Base-by-base conservation (phyloP, 2,113 vertebrate species). In the Casuarius casuarius region DNA sequence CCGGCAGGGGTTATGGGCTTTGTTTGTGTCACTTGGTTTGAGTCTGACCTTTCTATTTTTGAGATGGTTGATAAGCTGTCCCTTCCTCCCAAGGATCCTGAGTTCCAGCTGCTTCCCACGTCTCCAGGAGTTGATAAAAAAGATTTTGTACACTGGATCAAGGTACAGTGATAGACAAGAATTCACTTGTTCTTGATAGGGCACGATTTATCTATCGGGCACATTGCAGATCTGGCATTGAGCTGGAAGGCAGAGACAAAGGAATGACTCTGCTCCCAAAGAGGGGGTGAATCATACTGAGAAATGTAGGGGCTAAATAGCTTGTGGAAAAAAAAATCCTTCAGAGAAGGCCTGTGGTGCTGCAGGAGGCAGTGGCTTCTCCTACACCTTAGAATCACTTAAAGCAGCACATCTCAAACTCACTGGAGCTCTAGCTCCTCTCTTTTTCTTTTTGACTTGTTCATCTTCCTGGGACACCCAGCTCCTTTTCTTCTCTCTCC, bases 11-110 rank as follows among this genome's bases (percentile, higher is more conserved):
- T 67, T 77, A 38, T 20, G 44, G 28, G 48, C 62, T 90, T 85
- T 82, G 65, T 85, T 76, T 95, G 80, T 51, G 29, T 87, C 59
- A 29, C 59, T 87, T 38, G 42, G 15, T 78, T 89, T 1, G 7
- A 95, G 35, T 18, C 84, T 84, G 49, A 91, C 80, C 46, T 87
- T 94, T 91, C 67, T 81, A 3, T 56, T 95, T 94, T 86, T 89
- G 68, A 92, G 51, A 77, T 0, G 9, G 21, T 21, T 90, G 51
- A 77, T 81, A 54, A 19, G 23, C n/a, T 87, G n/a, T 66, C 71
- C 48, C 38, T 92, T 67, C 46, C 38, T 94, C 51, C 44, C 54
- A 42, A 1, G 3, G 17, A 83, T 87, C n/a, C 44, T 2, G 3
- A 46, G 25, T 58, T 92, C 65, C 84, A 90, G 61, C 81, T 87